These are phyloP conservation scores for Hipposideros armiger DNA, from an alignment of 2,113 vertebrate genomes.

Conservation along the genomic window DNA sequence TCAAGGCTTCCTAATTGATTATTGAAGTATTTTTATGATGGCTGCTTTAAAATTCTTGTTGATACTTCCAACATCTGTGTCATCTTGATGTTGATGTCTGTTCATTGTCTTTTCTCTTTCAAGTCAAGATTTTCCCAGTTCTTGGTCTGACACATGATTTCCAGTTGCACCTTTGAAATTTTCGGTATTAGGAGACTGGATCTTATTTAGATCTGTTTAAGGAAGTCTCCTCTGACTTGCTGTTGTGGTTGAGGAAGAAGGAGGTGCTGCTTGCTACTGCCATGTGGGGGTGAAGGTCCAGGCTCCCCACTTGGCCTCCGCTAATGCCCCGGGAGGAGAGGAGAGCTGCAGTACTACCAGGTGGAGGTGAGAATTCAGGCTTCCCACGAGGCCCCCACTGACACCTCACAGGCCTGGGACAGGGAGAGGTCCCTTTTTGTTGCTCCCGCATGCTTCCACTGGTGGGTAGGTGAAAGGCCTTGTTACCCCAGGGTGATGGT, in stretches of 20 bases:
- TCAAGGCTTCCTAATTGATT: background rate
- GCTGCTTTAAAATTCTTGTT: conserved; percentile 36
- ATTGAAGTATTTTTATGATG: conserved; percentile 29
- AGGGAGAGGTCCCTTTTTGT: background rate
- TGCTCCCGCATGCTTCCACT: background rate
- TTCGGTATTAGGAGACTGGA: background rate
- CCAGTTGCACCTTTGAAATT: background rate
- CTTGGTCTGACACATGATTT: conserved; percentile 8
- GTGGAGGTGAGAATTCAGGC: background rate
- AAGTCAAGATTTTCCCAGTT: conserved; percentile 5
- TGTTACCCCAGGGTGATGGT: background rate
- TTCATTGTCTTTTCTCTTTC: conserved; percentile 43
- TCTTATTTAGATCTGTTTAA: conserved; percentile 6
- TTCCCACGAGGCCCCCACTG: background rate
- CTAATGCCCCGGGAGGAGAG: background rate
- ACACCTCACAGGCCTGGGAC: too few relatives aligned
- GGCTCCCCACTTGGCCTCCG: background rate
- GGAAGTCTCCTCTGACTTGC: background rate
- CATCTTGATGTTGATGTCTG: background rate
- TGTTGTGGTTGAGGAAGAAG: background rate
- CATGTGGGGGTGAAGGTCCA: background rate
- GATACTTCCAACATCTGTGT: background rate
- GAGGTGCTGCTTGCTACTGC: background rate
- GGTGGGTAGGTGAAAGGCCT: background rate
- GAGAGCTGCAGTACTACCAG: background rate